These are phyloP conservation scores for Pammene aurita DNA, from an alignment of 2,888 invertebrate species.

Conservation along the genomic window DNA sequence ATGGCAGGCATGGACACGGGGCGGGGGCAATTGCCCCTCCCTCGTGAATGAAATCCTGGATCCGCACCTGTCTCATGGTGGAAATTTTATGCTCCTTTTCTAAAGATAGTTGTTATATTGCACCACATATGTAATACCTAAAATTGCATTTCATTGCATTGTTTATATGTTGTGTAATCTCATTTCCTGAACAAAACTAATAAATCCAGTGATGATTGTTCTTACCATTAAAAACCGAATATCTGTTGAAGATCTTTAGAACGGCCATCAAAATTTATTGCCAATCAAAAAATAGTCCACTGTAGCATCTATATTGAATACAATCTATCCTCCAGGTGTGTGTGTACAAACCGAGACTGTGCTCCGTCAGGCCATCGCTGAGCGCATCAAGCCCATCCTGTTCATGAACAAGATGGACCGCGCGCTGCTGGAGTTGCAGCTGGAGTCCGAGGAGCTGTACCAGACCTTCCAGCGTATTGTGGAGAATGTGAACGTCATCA, in stretches of 20 bases:
- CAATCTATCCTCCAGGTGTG: slow-evolving; percentile 87
- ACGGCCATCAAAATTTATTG: slow-evolving; percentile 74
- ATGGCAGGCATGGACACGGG: no score
- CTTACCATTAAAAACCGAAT: slow-evolving; percentile 76
- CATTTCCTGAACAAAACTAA: no score
- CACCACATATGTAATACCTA: no score
- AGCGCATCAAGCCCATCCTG: slow-evolving; percentile 99
- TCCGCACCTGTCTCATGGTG: no score
- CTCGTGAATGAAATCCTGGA: no score
- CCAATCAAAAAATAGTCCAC: no score
- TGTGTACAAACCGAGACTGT: slow-evolving; percentile 99
- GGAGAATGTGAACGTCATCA: slow-evolving; percentile 99
- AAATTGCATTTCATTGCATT: no score
- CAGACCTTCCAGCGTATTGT: slow-evolving; percentile 99
- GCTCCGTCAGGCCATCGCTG: slow-evolving; percentile 99
- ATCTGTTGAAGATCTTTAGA: slow-evolving; percentile 77
- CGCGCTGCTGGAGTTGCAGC: slow-evolving; percentile 97
- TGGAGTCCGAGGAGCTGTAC: slow-evolving; percentile 98
- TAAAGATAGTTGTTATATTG: no score
- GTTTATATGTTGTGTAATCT: no score
- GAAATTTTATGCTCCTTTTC: no score
- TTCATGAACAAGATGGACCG: slow-evolving; percentile 99
- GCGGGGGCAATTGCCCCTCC: no score
- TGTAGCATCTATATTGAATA: neutral
- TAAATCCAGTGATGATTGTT: slow-evolving; percentile 84